phyloP scores from a whole-genome alignment of 2,797 vertebrate genomes.

The Poeciliopsis turneri region DNA sequence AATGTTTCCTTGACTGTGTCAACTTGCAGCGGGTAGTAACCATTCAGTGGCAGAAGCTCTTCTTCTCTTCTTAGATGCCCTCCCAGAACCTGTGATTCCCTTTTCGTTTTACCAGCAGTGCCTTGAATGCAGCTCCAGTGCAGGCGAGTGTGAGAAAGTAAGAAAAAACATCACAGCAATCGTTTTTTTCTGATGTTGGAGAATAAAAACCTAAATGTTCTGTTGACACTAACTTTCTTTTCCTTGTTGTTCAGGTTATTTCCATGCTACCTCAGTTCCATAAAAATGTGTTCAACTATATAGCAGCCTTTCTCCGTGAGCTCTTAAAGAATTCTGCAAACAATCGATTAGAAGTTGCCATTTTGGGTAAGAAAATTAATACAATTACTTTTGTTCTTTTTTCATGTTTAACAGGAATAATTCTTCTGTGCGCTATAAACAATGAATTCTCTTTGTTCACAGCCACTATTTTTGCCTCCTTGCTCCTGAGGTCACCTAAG shows the following conservation, averaged over 20 bases:
- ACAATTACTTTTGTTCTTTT: constrained; percentile 3
- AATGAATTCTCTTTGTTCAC: constrained; percentile 27
- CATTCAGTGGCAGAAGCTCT: constrained; percentile 95
- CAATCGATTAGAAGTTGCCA: constrained; percentile 90
- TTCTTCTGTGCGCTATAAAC: constrained; percentile 9
- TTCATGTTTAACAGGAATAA: not conserved
- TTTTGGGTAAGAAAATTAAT: constrained; percentile 85
- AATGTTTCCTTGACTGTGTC: constrained; percentile 61
- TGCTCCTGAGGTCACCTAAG: constrained; percentile 85
- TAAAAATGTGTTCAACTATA: constrained; percentile 92
- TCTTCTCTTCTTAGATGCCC: constrained; percentile 93
- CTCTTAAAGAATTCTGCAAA: constrained; percentile 87
- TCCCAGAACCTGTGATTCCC: constrained; percentile 93
- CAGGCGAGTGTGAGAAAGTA: constrained; percentile 88
- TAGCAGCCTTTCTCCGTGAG: constrained; percentile 92
- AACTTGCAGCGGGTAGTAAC: constrained; percentile 87
- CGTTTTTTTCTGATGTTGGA: not conserved
- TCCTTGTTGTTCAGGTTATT: constrained; percentile 81
- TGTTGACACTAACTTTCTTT: not conserved
- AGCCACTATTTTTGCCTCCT: constrained; percentile 89
- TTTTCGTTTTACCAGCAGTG: constrained; percentile 84
- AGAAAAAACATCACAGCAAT: constrained; percentile 22
- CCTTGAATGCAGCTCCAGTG: constrained; percentile 77
- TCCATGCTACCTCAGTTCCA: constrained; percentile 88
- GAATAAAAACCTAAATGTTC: not conserved